These are phyloP conservation scores for Basileuterus tristriatus DNA, from an alignment of 2,797 vertebrate genomes.

Conservation along the genomic window DNA sequence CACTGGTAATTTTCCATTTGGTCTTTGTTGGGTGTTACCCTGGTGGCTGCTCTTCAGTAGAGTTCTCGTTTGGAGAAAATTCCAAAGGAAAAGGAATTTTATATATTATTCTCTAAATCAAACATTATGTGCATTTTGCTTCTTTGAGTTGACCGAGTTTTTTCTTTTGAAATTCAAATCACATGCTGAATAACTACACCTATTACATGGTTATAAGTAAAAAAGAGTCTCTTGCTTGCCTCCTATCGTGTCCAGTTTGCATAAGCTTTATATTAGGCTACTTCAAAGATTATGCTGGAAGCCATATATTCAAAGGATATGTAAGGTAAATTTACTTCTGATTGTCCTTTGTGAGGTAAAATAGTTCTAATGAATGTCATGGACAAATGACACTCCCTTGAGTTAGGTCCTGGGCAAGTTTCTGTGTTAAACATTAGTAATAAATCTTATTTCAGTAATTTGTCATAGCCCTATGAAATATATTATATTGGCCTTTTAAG, in stretches of 20 bases:
- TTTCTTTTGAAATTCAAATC: constrained; percentile 18
- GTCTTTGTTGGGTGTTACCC: neutral
- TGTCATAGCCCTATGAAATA: neutral
- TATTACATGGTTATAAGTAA: neutral
- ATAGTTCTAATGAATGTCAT: neutral
- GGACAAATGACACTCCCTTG: neutral
- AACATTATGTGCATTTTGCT: neutral
- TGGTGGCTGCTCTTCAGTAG: neutral
- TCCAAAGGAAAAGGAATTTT: neutral
- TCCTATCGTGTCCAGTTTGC: neutral
- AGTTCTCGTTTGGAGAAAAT: neutral
- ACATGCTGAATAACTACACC: neutral
- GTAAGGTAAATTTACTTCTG: neutral
- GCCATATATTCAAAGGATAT: neutral
- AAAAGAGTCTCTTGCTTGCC: neutral
- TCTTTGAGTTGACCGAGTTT: neutral
- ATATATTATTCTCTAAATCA: neutral
- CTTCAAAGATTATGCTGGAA: constrained; percentile 4
- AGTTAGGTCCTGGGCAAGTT: neutral
- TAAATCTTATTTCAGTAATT: neutral
- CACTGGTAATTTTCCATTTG: neutral
- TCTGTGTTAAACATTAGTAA: neutral
- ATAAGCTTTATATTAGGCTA: neutral
- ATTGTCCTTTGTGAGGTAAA: neutral
- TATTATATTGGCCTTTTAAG: neutral